Evolutionary conservation across 2,888 invertebrate species (phyloP).

Genomic region (Idaea biselata): DNA sequence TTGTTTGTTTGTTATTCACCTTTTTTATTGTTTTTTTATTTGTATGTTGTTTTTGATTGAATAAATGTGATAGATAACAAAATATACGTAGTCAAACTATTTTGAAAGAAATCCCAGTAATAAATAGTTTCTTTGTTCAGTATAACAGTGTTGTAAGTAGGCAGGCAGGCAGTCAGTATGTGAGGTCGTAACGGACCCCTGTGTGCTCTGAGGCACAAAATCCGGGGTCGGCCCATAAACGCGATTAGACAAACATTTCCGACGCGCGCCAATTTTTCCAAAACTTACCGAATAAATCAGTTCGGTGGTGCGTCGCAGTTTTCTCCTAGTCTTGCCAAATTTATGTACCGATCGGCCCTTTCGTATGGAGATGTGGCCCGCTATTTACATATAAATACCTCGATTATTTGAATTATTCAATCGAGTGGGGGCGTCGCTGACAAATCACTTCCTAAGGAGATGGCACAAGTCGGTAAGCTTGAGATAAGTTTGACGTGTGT

Average conservation of each 20-base stretch:
- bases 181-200: conserved; percentile 42
- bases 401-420: conserved; percentile 82
- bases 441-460: conserved; percentile 80
- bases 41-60: too few species aligned
- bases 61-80: too few species aligned
- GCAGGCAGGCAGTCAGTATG: conserved; percentile 12
- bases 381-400: conserved; percentile 81
- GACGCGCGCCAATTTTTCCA: conserved; percentile 76
- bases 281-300: conserved; percentile 79
- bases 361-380: conserved; percentile 79
- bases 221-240: conserved; percentile 70
- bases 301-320: conserved; percentile 78
- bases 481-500: conserved; percentile 65
- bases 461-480: conserved; percentile 71
- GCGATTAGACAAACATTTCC: conserved; percentile 80
- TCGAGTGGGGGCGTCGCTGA: conserved; percentile 80
- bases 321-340: conserved; percentile 79
- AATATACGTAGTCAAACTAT: neutral
- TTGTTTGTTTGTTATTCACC: too few species aligned
- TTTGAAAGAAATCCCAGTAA: neutral
- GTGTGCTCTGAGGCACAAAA: conserved; percentile 64
- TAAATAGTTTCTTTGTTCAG: conserved; percentile 9
- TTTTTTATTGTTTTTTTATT: too few species aligned
- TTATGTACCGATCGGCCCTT: conserved; percentile 81
- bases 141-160: conserved; percentile 13